Evolutionary conservation across 1,140 invertebrate genomes (phyloP).

Genomic region (Drosophila tropicalis): DNA sequence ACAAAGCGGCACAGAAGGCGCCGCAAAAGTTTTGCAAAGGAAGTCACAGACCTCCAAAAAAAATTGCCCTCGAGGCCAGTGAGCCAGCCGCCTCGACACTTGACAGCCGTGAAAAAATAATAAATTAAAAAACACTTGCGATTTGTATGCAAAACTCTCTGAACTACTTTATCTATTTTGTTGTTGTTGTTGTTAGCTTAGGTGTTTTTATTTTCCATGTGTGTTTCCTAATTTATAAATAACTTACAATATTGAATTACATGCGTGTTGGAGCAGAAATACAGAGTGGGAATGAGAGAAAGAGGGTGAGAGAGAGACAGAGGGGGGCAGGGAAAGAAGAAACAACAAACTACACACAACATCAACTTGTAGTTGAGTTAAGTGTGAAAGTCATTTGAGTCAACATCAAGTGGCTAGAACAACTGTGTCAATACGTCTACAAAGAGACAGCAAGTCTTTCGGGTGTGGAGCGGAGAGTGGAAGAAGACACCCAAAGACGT

Average conservation of each 20-base stretch:
- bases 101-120: constrained; percentile 52
- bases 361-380: constrained; percentile 43
- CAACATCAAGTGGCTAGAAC: constrained; percentile 57
- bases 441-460: too few species aligned
- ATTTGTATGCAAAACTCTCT: constrained; percentile 23
- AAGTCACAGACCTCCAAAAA: constrained; percentile 39
- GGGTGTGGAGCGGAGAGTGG: not conserved
- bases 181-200: constrained; percentile 40
- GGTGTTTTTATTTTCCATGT: constrained; percentile 38
- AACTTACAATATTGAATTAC: constrained; percentile 54
- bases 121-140: constrained; percentile 19
- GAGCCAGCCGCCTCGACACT: constrained; percentile 28
- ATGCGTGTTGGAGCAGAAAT: constrained; percentile 27
- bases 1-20: not conserved
- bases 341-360: constrained; percentile 33
- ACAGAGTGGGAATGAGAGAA: not conserved
- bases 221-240: constrained; percentile 59
- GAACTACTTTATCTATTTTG: constrained; percentile 49
- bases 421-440: constrained; percentile 52
- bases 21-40: constrained; percentile 18
- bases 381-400: constrained; percentile 61
- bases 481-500: constrained; percentile 27
- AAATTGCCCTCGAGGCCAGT: constrained; percentile 26
- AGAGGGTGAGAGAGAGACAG: too few species aligned
- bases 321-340: constrained; percentile 7